Conservation (phyloP, 1,140 invertebrate species). For the Ericerus pela region DNA sequence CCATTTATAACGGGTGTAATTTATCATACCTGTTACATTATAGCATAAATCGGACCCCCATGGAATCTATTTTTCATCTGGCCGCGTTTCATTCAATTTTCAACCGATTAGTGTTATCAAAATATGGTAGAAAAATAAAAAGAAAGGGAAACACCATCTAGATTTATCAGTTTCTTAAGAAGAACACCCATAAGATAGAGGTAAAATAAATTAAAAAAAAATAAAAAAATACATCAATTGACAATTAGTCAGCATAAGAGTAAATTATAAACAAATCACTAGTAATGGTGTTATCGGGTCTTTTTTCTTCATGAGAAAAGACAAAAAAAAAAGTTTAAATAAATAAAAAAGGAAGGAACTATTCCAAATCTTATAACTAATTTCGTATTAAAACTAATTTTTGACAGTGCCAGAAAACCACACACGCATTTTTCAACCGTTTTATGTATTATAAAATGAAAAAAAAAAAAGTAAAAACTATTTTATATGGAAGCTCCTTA, state of each 20-base stretch:
- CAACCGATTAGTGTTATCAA: neutral
- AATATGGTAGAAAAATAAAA: neutral
- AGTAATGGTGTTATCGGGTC: conserved; percentile 9
- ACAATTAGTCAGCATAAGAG: conserved; percentile 2
- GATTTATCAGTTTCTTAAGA: too few species aligned
- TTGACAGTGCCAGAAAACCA: neutral
- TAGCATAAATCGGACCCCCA: too few species aligned
- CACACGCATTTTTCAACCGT: neutral
- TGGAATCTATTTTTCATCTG: neutral
- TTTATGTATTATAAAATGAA: conserved; percentile 3
- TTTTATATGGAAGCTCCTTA: neutral
- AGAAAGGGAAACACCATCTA: neutral
- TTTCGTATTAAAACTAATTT: conserved; percentile 6
- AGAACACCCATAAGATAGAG: too few species aligned
- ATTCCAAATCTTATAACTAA: conserved; percentile 2
- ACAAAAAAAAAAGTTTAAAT: too few species aligned
- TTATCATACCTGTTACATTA: too few species aligned
- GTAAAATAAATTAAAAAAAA: too few species aligned
- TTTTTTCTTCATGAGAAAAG: too few species aligned
- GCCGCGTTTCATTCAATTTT: conserved; percentile 1
- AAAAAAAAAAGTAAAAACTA: neutral
- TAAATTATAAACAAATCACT: conserved; percentile 5
- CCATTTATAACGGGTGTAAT: too few species aligned
- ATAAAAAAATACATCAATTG: neutral
- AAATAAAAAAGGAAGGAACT: too few species aligned